Conservation (phyloP, 2,113 vertebrate species). For the Gymnogyps californianus region DNA sequence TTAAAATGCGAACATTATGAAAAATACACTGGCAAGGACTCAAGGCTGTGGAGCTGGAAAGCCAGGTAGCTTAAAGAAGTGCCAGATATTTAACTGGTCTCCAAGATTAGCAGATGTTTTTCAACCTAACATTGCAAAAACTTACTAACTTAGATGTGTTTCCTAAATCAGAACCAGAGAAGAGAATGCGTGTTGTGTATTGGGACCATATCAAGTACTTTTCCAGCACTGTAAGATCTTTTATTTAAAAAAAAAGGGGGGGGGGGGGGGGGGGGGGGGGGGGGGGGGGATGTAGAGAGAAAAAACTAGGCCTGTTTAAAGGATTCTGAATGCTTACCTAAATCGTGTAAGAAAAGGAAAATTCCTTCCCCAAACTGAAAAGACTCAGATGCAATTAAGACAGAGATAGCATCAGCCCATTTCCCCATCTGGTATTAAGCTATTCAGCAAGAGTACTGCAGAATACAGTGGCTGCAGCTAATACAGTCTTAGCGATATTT, state of each 20-base stretch:
- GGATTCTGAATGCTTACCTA: not conserved
- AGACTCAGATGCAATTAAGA: not conserved
- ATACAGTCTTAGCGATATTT: not conserved
- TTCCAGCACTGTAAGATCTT: not conserved
- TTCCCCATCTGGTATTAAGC: not conserved
- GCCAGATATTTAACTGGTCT: conserved; percentile 13
- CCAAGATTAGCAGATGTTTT: conserved; percentile 51
- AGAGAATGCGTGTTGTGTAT: not conserved
- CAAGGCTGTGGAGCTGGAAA: not conserved
- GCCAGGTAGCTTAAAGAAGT: conserved; percentile 35
- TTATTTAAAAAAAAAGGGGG: not conserved
- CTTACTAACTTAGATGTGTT: not conserved
- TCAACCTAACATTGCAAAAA: not conserved
- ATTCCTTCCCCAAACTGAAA: conserved; percentile 4
- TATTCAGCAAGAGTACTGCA: not conserved
- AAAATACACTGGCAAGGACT: not conserved
- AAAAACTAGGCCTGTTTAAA: not conserved
- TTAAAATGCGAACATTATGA: not conserved
- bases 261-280: rapidly evolving
- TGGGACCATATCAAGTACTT: not conserved
- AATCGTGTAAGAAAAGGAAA: not conserved
- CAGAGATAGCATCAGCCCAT: conserved; percentile 6
- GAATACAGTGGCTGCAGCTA: not conserved
- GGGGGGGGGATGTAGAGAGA: not conserved
- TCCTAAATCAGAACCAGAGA: conserved; percentile 21